Base-by-base conservation (phyloP, 2,888 invertebrate species). In the Cataglyphis rosenhaueri region DNA sequence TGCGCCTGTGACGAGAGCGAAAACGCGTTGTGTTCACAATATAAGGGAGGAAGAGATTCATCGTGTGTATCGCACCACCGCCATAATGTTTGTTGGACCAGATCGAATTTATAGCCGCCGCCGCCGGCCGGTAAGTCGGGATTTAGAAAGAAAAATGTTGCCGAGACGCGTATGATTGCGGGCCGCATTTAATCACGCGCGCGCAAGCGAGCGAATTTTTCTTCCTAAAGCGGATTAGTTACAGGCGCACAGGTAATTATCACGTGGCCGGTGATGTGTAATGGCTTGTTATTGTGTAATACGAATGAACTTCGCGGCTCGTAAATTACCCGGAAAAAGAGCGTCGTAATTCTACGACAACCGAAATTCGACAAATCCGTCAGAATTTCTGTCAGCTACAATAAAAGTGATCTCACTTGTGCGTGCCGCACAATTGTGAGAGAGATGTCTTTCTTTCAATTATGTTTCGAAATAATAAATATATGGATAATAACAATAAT, bases 91-190 rank as follows among this genome's bases (percentile, higher is more conserved):
- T 59, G 78, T 41, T 21, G 44, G 59, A n/a, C 52, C 32, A 29
- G 44, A n/a, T 57, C n/a, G 44, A 82, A 82, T 82, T 82, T 81
- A 81, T 55, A 21, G 9, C 29, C 29, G 29, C 29, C 29, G 2
- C 2, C 25, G 25, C 25, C 25, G 48, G 65, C 65, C 81, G 12
- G 73, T 71, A 71, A 79, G 73, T 79, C 59, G 74, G 73, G 78
- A 59, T 79, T 79, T 79, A 44, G 74, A 25, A 44, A 79, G 78
- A 71, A 35, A 79, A 79, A 79, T 71, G 32, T 21, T 18, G 44
- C 32, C 12, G 73, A 71, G 78, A 61, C 44, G 76, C 76, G 78
- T 79, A 79, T 79, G 59, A 79, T 79, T 79, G 78, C 38, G 73
- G n/a, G 3, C 2, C 18, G 73, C 44, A 25, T 79, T 79, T 79